Conservation (phyloP, 1,140 invertebrate genomes). For the Brachionus koreanus region DNA sequence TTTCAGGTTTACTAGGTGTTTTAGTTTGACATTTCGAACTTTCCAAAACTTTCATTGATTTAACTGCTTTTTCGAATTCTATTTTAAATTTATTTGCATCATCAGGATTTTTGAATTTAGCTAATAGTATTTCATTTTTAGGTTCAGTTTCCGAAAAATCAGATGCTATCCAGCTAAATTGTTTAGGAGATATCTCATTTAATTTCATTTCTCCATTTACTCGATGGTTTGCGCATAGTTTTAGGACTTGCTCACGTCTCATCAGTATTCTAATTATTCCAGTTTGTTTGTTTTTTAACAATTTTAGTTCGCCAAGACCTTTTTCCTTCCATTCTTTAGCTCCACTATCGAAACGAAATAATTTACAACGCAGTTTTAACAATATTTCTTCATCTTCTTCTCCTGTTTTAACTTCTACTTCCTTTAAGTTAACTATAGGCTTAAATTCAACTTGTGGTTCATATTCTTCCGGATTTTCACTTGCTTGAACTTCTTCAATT, state of each 20-base stretch:
- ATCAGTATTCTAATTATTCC: conserved; percentile 53
- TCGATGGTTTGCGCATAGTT: conserved; percentile 59
- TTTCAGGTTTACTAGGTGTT: not conserved
- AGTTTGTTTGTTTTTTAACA: conserved; percentile 45
- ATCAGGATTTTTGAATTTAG: conserved; percentile 26
- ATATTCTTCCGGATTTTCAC: conserved; percentile 33
- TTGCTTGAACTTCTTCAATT: not conserved
- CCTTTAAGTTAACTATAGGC: conserved; percentile 31
- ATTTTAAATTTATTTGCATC: conserved; percentile 28
- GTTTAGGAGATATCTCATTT: conserved; percentile 44
- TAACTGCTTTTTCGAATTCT: conserved; percentile 18
- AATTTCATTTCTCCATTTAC: conserved; percentile 51
- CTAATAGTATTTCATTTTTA: conserved; percentile 9
- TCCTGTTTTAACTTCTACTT: conserved; percentile 67
- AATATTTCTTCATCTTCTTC: conserved; percentile 75
- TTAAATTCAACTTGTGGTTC: conserved; percentile 39
- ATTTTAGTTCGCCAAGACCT: conserved; percentile 59
- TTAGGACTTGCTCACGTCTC: conserved; percentile 60
- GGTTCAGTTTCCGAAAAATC: conserved; percentile 32
- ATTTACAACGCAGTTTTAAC: conserved; percentile 55
- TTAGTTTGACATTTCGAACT: not conserved
- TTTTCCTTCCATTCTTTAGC: conserved; percentile 59
- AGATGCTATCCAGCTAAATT: conserved; percentile 12
- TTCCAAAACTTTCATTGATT: not conserved
- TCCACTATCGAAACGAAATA: conserved; percentile 47